Percentiles rank a stretch among this genome's conserved stretches.
These are phyloP conservation scores for Glaucopsyche alexis DNA, from an alignment of 2,888 invertebrate species.

Conservation along the genomic window DNA sequence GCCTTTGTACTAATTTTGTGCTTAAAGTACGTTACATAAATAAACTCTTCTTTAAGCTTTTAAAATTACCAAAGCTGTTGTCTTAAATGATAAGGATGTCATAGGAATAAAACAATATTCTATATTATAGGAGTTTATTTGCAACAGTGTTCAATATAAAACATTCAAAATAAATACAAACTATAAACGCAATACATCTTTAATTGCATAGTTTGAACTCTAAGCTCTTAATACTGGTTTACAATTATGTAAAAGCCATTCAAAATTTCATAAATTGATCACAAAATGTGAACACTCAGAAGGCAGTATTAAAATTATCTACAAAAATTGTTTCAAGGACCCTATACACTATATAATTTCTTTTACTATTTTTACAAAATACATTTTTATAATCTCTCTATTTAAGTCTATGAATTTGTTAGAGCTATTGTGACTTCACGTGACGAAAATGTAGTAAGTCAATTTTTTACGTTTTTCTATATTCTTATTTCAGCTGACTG, in stretches of 20 bases:
- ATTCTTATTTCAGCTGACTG: background rate
- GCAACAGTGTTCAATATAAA: slow-evolving; percentile 37
- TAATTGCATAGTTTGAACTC: slow-evolving; percentile 2
- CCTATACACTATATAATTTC: background rate
- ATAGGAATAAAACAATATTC: slow-evolving; percentile 47
- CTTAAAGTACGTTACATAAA: too few relatives aligned
- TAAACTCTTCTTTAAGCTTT: too few relatives aligned
- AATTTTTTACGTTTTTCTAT: background rate
- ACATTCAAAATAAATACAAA: slow-evolving; percentile 37
- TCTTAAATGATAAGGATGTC: background rate
- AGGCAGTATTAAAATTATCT: slow-evolving; percentile 34
- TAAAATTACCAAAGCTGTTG: too few relatives aligned
- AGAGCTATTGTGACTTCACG: background rate
- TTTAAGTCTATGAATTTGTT: background rate
- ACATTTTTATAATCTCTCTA: slow-evolving; percentile 21
- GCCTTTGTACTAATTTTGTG: too few relatives aligned
- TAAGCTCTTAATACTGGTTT: slow-evolving; percentile 35
- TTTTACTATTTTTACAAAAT: slow-evolving; percentile 1
- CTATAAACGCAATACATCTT: slow-evolving; percentile 32
- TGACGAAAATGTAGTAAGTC: background rate
- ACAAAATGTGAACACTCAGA: slow-evolving; percentile 33
- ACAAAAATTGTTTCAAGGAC: slow-evolving; percentile 16
- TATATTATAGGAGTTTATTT: slow-evolving; percentile 42
- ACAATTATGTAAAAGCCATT: slow-evolving; percentile 27
- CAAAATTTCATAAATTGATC: slow-evolving; percentile 34